Conservation (phyloP, 2,113 vertebrate species). For the Mohoua ochrocephala region DNA sequence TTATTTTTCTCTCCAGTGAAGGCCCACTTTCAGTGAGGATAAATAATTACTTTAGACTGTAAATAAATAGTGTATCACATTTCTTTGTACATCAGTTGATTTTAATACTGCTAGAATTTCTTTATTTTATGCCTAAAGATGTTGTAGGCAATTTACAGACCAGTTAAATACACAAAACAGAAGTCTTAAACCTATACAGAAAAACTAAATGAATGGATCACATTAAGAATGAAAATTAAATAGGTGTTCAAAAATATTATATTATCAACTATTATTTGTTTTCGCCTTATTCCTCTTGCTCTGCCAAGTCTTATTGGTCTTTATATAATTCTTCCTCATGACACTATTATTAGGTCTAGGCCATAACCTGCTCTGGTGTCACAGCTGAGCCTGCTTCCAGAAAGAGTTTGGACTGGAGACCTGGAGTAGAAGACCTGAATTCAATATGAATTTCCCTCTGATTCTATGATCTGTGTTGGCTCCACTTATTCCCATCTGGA, state of each 20-base stretch:
- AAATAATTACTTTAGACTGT: background rate
- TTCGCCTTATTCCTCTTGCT: background rate
- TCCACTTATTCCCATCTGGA: background rate
- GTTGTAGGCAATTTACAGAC: background rate
- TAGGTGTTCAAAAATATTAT: background rate
- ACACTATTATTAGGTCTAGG: background rate
- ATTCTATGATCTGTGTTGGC: background rate
- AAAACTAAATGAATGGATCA: background rate
- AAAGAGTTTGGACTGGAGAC: background rate
- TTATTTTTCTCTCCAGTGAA: background rate
- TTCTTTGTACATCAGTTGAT: background rate
- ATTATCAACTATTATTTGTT: background rate
- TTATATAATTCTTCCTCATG: background rate
- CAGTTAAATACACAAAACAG: background rate
- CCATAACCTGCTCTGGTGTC: background rate
- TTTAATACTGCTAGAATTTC: background rate
- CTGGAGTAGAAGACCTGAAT: background rate
- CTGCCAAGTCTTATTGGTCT: background rate
- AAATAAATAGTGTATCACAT: background rate
- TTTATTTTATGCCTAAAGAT: background rate
- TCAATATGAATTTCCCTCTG: background rate
- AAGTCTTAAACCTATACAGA: background rate
- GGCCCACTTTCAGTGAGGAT: background rate
- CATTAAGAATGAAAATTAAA: background rate
- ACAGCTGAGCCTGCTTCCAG: background rate